phyloP scores from a whole-genome alignment of 2,113 vertebrate genomes.

The Catharus bicknelli region DNA sequence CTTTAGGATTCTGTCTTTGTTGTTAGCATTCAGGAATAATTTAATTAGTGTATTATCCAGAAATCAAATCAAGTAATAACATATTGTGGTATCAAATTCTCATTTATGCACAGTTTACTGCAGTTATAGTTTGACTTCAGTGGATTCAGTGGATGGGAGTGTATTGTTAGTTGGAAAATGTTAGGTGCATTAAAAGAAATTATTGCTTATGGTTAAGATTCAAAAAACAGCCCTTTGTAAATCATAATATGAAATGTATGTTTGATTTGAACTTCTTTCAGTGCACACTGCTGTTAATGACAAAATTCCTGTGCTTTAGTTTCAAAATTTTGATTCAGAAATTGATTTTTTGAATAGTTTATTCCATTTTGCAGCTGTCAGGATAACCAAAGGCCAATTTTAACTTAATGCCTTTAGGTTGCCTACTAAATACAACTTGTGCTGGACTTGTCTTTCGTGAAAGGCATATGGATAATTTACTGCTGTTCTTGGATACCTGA shows the following conservation, averaged over 20 bases:
- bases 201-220: background rate
- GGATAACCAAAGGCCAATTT: constrained; percentile 9
- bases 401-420: background rate
- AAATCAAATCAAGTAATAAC: constrained; percentile 5
- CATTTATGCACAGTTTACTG: background rate
- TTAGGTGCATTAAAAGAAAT: background rate
- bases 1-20: background rate
- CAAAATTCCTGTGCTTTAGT: background rate
- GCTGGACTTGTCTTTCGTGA: background rate
- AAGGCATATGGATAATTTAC: background rate
- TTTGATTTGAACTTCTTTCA: background rate
- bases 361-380: background rate
- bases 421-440: background rate
- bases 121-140: background rate
- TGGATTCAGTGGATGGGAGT: background rate
- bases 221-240: background rate
- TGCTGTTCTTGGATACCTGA: background rate
- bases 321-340: background rate
- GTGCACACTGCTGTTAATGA: background rate
- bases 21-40: constrained; percentile 6
- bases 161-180: background rate
- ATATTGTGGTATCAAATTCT: background rate
- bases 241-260: background rate
- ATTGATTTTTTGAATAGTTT: background rate
- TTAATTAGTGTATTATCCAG: background rate